phyloP scores from a whole-genome alignment of 2,888 invertebrate genomes.

The Drosophila antonietae region DNA sequence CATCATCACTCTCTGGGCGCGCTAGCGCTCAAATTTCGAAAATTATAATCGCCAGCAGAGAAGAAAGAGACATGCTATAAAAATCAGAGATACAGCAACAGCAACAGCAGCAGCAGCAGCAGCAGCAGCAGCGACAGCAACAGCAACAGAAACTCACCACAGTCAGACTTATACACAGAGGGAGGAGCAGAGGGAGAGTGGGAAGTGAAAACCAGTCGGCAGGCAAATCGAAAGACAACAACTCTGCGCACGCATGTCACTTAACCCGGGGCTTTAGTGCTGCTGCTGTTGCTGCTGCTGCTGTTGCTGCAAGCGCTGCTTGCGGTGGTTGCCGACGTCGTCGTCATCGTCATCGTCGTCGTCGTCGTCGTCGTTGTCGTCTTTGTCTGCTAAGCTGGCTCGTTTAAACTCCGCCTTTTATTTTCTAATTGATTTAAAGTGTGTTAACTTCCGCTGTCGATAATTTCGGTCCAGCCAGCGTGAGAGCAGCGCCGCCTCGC shows the following conservation, averaged over 20 bases:
- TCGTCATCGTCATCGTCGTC: slow-evolving; percentile 43
- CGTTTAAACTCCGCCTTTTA: slow-evolving; percentile 83
- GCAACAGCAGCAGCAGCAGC: not conserved
- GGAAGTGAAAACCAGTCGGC: slow-evolving; percentile 53
- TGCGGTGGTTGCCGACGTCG: slow-evolving; percentile 30
- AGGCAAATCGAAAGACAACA: slow-evolving; percentile 64
- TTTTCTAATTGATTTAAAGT: slow-evolving; percentile 82
- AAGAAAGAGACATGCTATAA: slow-evolving; percentile 49
- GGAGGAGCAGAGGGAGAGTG: not conserved
- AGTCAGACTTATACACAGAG: not conserved
- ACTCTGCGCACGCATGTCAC: slow-evolving; percentile 62
- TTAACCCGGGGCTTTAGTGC: slow-evolving; percentile 34
- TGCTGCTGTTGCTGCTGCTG: slow-evolving; percentile 15
- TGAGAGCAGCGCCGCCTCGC: slow-evolving; percentile 34
- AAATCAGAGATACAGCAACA: slow-evolving; percentile 44
- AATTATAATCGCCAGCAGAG: slow-evolving; percentile 47
- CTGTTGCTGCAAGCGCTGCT: slow-evolving; percentile 18
- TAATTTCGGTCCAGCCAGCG: slow-evolving; percentile 76
- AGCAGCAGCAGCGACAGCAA: not conserved
- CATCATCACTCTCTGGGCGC: slow-evolving; percentile 13
- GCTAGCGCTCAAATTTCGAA: slow-evolving; percentile 36
- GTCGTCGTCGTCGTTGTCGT: slow-evolving; percentile 35
- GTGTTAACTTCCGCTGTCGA: slow-evolving; percentile 82
- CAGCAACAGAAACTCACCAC: slow-evolving; percentile 53
- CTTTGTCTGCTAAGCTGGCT: slow-evolving; percentile 63